These are phyloP conservation scores for Vanessa atalanta DNA, from an alignment of 1,140 invertebrate genomes.

Conservation along the genomic window DNA sequence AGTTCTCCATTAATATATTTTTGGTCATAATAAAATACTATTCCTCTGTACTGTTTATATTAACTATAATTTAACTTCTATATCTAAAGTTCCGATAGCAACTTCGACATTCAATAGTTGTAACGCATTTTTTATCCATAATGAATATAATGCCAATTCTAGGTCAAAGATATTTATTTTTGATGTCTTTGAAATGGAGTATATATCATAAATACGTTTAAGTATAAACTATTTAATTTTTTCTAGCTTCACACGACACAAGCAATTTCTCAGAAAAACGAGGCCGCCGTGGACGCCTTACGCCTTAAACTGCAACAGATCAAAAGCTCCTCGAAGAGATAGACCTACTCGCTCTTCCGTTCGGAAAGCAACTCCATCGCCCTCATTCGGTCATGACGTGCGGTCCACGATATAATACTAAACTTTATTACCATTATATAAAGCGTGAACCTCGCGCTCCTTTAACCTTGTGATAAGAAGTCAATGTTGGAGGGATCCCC, in stretches of 20 bases:
- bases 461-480: slow-evolving; percentile 22
- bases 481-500: slow-evolving; percentile 9
- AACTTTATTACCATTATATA: slow-evolving; percentile 9
- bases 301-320: slow-evolving; percentile 78
- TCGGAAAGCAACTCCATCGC: slow-evolving; percentile 16
- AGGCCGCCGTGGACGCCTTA: slow-evolving; percentile 75
- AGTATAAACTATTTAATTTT: slow-evolving; percentile 14
- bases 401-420: slow-evolving; percentile 20
- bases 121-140: too few species aligned
- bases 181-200: too few species aligned
- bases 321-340: slow-evolving; percentile 79
- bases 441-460: slow-evolving; percentile 7
- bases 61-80: too few species aligned
- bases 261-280: slow-evolving; percentile 65
- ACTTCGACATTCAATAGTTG: too few species aligned
- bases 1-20: too few species aligned
- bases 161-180: too few species aligned
- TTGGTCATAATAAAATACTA: too few species aligned
- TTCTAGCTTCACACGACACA: slow-evolving; percentile 74
- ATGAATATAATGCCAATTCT: too few species aligned
- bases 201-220: not conserved
- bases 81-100: too few species aligned
- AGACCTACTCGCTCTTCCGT: slow-evolving; percentile 35
- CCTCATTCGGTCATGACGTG: slow-evolving; percentile 33
- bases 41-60: too few species aligned